Conservation (phyloP, 1,140 invertebrate genomes). For the Drosophila orena region DNA sequence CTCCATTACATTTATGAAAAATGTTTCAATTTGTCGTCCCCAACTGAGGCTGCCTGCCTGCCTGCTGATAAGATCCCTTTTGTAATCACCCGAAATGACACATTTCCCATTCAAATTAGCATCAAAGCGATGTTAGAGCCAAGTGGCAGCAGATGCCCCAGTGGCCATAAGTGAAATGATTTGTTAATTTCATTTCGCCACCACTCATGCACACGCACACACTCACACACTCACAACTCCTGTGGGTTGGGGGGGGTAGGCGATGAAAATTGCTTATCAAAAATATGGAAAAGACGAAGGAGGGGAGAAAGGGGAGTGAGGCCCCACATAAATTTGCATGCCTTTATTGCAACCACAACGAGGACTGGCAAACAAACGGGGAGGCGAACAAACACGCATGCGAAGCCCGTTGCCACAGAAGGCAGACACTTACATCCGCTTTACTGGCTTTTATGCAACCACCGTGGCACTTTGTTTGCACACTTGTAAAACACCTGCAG, state of each 20-base stretch:
- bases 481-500: slow-evolving; percentile 75
- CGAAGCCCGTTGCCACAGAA: slow-evolving; percentile 2
- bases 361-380: slow-evolving; percentile 56
- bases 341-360: slow-evolving; percentile 75
- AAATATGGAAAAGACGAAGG: slow-evolving; percentile 50
- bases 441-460: slow-evolving; percentile 62
- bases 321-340: slow-evolving; percentile 74
- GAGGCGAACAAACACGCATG: slow-evolving; percentile 32
- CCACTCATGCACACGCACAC: slow-evolving; percentile 9
- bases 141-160: slow-evolving; percentile 53
- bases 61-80: slow-evolving; percentile 58
- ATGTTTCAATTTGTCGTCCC: slow-evolving; percentile 9
- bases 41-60: slow-evolving; percentile 29
- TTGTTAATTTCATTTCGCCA: slow-evolving; percentile 76
- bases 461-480: slow-evolving; percentile 74
- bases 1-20: not conserved
- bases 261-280: slow-evolving; percentile 79
- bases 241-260: too few species aligned
- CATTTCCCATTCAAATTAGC: slow-evolving; percentile 80
- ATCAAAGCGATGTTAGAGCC: slow-evolving; percentile 69
- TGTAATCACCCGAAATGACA: slow-evolving; percentile 74
- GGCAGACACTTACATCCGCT: slow-evolving; percentile 30
- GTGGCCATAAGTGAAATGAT: slow-evolving; percentile 61
- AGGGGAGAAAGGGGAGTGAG: not conserved
- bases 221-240: slow-evolving; percentile 22